Base-by-base conservation (phyloP, 1,140 invertebrate species). In the Carposina sasakii region DNA sequence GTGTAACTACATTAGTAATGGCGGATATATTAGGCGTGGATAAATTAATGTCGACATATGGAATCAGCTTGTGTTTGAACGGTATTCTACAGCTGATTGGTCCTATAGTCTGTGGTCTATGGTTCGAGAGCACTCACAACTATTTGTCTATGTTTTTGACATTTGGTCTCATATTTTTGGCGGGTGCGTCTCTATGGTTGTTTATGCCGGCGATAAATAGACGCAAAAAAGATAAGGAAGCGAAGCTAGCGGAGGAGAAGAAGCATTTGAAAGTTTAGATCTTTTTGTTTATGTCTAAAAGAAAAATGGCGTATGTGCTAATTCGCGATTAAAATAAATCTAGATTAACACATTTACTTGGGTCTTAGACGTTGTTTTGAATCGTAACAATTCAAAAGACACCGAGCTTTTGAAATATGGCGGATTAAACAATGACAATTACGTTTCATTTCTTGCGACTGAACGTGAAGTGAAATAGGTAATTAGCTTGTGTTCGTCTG, bases 1-100 rank as follows among this genome's bases (percentile, higher is more conserved):
- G 93, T 12, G 90, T 95, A 0, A 94, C 93, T 0, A 93, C 93
- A 0, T 89, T 95, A 26, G 92, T 94, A 0, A 93, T 95, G 91
- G 92, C 93, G 0, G 93, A 95, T 71, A 90, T 94, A 85, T 73
- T 96, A 2, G 94, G 94, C 0, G 90, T 91, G 1, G 93, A 95
- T 56, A 86, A 91, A 24, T 65, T 96, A 10, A 93, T 93, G 41
- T 94, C 93, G 0, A 93, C 93, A 0, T 96, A 94, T 60, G 93
- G 93, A 1, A 93, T 96, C 17, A 93, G 92, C 48, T 79, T 96
- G 2, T 95, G 95, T 60, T 89, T 94, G 0, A 95, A 94, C 72
- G 94, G 93, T 0, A 77, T 95, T 8, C 73, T 95, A 16, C 93
- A 95, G 64, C 67, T 96, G 24, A 71, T 93, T 2, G 93, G 94